Evolutionary conservation across 2,113 vertebrate genomes (phyloP), one percentile per base, ranked within the genome.

Genomic region (Anas platyrhynchos): DNA sequence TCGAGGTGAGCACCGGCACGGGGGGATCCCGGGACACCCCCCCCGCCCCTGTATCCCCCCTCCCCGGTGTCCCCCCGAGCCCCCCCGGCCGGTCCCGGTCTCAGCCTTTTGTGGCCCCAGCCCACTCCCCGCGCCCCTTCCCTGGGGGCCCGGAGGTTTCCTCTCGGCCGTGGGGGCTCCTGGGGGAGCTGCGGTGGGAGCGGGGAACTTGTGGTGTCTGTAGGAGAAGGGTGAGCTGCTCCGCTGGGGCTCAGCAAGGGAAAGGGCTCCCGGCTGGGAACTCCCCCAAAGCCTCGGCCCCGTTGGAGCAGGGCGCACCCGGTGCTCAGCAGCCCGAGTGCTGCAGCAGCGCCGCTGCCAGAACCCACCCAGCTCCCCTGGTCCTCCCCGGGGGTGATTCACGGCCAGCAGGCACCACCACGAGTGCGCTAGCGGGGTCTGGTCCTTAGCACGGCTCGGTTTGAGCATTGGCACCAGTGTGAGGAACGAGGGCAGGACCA

Each of bases 1-100:
- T 99, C 96, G 99, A 99, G 99, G 99, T 99, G 97, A 98, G 98
- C 67, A 3, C 46, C 46, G 46, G 46, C 46, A 5, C 46, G 20
- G 46, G 46, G 10, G 46, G 46, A 20, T 48, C 20, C 46, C 10
- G 46, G 41, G 38, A 38, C 38, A 38, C 44, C 16, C 44, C 44
- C 44, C 44, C 16, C 44, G n/a, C n/a, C n/a, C n/a, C n/a, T n/a
- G 44, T 20, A 18, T 20, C 8, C 44, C 44, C 44, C 46, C 46
- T n/a, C 46, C 9, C 46, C 46, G 46, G 20, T 48, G 20, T 21
- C 20, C 46, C 46, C 46, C 20, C 2, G 46, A 22, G 46, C 5
- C 46, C 46, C 46, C 46, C 46, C 46, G 20, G 46, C 9, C 46
- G 46, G 46, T 22, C 46, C 46, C 46, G 46, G 5, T 22, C 11